Evolutionary conservation across 2,113 vertebrate species (phyloP).

Genomic region (Phasianus colchicus): DNA sequence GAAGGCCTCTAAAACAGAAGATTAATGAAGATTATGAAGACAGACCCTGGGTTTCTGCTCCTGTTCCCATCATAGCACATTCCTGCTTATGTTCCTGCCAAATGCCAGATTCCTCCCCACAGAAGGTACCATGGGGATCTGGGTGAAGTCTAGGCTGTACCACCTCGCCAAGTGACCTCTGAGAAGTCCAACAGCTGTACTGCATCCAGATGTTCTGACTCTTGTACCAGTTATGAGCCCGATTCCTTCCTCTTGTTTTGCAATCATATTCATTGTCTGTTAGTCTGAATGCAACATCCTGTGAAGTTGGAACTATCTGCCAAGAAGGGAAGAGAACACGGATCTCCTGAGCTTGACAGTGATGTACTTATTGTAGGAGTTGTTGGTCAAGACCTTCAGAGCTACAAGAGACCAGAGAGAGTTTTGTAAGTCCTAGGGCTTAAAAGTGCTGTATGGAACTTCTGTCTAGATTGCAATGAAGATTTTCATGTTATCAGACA

Average conservation of each 20-base stretch:
- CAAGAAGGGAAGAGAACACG: neutral
- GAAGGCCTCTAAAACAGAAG: neutral
- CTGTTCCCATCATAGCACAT: fast-evolving
- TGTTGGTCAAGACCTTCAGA: neutral
- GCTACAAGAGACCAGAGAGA: neutral
- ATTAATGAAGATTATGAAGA: fast-evolving
- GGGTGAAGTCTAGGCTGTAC: neutral
- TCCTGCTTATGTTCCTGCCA: fast-evolving
- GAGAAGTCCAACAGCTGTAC: neutral
- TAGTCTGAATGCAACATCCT: neutral
- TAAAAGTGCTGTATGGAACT: neutral
- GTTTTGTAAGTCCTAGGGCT: neutral
- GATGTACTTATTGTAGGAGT: neutral
- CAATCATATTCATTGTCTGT: neutral
- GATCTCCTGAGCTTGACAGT: neutral
- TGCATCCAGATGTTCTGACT: neutral
- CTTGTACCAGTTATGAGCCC: fast-evolving
- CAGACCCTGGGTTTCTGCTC: neutral
- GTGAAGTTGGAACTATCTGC: neutral
- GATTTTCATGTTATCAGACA: fast-evolving
- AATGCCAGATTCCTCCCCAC: fast-evolving
- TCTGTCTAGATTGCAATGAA: neutral
- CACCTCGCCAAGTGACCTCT: neutral
- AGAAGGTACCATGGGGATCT: neutral
- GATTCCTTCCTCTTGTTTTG: neutral